Evolutionary conservation across 1,140 invertebrate genomes (phyloP), one percentile per base, ranked within the genome.

Genomic region (Halotydeus destructor): DNA sequence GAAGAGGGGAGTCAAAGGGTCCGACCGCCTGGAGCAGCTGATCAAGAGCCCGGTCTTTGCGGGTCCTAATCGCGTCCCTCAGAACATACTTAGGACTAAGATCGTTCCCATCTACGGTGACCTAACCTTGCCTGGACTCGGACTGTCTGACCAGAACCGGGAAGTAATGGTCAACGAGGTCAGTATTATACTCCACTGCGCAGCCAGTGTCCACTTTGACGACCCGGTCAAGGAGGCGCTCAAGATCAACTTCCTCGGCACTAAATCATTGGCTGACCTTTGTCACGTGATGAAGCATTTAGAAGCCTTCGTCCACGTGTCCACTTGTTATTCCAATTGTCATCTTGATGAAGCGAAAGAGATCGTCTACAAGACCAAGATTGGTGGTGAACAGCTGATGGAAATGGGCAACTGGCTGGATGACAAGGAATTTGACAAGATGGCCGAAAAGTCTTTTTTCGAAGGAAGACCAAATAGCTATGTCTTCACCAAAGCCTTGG

Each of bases 181-280:
- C 34, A 77, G 79, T 37, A 67, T 96, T 46, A 86, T 97, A 12
- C 94, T 97, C 65, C 91, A 97, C 62, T 91, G 84, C 38, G 93
- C 93, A 5, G 91, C 91, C 24, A 96, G 91, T n/a, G 78, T 96
- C 32, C 84, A 88, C 59, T 97, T 98, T 61, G 89, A 97, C 58
- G 91, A 97, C 63, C 83, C 85, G 44, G 67, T 97, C 42, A 88
- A 88, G 64, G 62, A 54, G 47, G 47, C 48, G 33, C 76, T 86
- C 26, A 79, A 77, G 53, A 84, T 85, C 60, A 89, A 89, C 60
- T 78, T 86, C 68, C 61, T 82, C 45, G 82, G 81, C 32, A 86
- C 81, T 18, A 78, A 81, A 57, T 68, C 76, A 50, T 64, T 86
- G 37, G 69, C 86, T 21, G 48, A 52, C 8, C 27, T 53, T 11